Evolutionary conservation across 2,113 vertebrate genomes (phyloP).

Genomic region (Fulmarus glacialis): DNA sequence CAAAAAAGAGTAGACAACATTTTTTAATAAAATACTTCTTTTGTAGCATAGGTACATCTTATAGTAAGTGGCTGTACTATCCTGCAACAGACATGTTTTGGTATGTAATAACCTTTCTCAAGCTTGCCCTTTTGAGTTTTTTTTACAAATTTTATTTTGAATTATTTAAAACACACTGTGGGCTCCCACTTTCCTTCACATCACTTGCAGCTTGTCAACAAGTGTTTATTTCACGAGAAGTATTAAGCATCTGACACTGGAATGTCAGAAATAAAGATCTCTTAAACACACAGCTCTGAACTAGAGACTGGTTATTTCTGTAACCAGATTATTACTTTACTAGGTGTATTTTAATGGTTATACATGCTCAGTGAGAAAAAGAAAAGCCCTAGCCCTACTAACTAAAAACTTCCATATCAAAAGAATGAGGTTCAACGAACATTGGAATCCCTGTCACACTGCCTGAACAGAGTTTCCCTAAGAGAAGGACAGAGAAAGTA

Average conservation of each 20-base stretch:
- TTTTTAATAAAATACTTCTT: neutral
- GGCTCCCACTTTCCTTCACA: neutral
- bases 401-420: neutral
- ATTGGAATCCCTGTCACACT: fast-evolving
- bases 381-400: neutral
- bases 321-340: neutral
- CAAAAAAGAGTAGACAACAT: neutral
- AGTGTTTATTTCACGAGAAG: neutral
- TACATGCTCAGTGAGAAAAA: neutral
- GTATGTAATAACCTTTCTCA: neutral
- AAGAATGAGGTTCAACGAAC: neutral
- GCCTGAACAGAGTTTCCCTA: neutral
- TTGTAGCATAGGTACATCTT: neutral
- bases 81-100: neutral
- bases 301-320: neutral
- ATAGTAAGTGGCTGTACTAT: neutral
- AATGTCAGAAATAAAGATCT: neutral
- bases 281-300: neutral
- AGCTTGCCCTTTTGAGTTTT: fast-evolving
- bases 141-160: neutral
- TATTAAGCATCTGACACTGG: neutral
- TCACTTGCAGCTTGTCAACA: neutral
- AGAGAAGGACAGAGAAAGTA: neutral
- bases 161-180: neutral
- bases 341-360: neutral